Base-by-base conservation (phyloP, 2,888 invertebrate genomes). In the Ferrisia virgata region DNA sequence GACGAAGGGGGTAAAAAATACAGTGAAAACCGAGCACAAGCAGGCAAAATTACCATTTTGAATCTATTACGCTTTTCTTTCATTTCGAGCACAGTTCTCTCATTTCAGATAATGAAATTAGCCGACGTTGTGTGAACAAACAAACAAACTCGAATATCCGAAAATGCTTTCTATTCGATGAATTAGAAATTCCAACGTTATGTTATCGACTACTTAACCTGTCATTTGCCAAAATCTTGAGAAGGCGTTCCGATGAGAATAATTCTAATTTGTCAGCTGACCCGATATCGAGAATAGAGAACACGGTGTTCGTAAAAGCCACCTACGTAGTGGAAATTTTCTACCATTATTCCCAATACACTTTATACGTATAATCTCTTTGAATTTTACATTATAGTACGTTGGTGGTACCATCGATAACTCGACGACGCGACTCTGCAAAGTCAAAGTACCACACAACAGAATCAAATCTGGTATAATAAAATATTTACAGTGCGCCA, bases 101-200 rank as follows among this genome's bases (percentile, higher is more conserved):
- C 28, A 53, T 64, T 64, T 64, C 58, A 64, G 58, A 64, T 64
- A 64, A 64, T 64, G 58, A 64, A 64, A 64, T 64, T 64, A 64
- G 28, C 58, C 58, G 28, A 64, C 58, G 58, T 28, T 64, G 58
- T 64, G 28, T 64, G 58, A 64, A 64, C 58, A n/a, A n/a, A n/a
- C n/a, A n/a, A n/a, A n/a, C 53, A 28, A 64, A 64, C 58, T 64
- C 47, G 47, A 47, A 18, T 47, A 64, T 25, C 58, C 58, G 58
- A 64, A 64, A 64, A 64, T 28, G 58, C 58, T 25, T 64, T 64
- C 58, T 28, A 64, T 28, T 64, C 58, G 58, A 0, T 64, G 58
- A 64, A 64, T 64, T 64, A 22, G 58, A 64, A 28, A 64, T 64
- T 22, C 58, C 28, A 25, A 28, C 58, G 28, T 64, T 25, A 28